Base-by-base conservation (phyloP, 37 sponge, comb jelly and placozoan species). In the Diacarnus erythraeanus region DNA sequence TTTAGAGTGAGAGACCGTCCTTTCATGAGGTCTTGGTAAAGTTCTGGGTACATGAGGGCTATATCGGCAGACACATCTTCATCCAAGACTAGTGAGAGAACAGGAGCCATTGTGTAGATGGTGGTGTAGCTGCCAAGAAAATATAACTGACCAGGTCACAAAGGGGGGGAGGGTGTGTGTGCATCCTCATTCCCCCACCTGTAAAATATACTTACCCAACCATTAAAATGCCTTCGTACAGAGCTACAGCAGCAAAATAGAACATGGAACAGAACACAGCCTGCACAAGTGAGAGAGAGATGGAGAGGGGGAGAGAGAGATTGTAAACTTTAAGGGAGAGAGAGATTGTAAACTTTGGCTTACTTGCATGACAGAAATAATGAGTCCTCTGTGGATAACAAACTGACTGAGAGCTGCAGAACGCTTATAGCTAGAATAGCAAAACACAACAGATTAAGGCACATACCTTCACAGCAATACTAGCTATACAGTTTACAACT, bases 321-420 rank as follows among this genome's bases (percentile, higher is more conserved):
- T n/a, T n/a, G 59, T 56, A 47, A 34, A 18, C 33, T 57, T 26
- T 30, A 34, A 31, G 23, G 57, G 40, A 36, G 21, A n/a, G n/a
- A n/a, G n/a, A 39, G 27, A 38, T 38, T 38, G 22, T 26, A 26
- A 25, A 21, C 3, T 60, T 25, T 60, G 22, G 22, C 77, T 76
- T 66, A 90, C 91, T 91, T 96, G 97, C 97, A 97, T 97, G 41
- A 88, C 92, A n/a, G 97, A 90, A 42, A 97, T 97, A 61, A 97
- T 94, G 34, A 97, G 84, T 26, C 97, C 94, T 71, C 97, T 75
- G 88, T 97, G 94, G 44, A 94, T 97, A 29, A 94, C 92, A 94
- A 97, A 97, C 82, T 97, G 97, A 80, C 94, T 91, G 29, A 97
- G 82, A 37, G 94, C 84, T 4, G 97, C 94, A 0, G 94, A 94